Conservation (phyloP, 92 coral and sea anemone genomes). For the Siderastrea siderea region DNA sequence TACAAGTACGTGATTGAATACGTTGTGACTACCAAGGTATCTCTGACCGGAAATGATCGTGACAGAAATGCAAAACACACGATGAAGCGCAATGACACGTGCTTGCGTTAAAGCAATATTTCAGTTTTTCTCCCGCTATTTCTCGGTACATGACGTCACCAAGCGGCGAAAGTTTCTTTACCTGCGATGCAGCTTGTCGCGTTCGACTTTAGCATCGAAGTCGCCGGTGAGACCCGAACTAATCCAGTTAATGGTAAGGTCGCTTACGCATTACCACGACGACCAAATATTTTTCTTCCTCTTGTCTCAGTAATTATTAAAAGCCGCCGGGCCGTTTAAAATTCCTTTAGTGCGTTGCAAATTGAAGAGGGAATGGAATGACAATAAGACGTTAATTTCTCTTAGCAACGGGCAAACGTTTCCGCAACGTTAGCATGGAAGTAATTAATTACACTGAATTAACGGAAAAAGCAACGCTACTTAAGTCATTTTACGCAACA, state of each 20-base stretch:
- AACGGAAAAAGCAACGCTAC: too few species aligned
- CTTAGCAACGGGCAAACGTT: too few species aligned
- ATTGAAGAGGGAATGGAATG: too few species aligned
- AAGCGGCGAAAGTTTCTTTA: neutral
- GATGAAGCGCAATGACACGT: neutral
- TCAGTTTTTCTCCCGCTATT: neutral
- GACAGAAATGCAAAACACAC: neutral
- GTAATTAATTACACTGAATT: too few species aligned
- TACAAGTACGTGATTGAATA: neutral
- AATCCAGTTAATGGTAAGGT: neutral
- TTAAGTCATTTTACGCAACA: too few species aligned
- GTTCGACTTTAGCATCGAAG: neutral
- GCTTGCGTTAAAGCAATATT: neutral
- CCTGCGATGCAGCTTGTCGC: neutral
- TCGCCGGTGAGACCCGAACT: neutral
- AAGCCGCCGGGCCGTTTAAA: neutral
- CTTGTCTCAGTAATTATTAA: neutral
- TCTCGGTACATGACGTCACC: constrained; percentile 5
- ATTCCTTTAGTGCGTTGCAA: neutral
- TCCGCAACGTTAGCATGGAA: too few species aligned
- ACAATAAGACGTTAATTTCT: too few species aligned
- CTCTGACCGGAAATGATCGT: neutral
- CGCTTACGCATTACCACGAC: neutral
- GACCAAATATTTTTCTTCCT: neutral
- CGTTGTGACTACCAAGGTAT: neutral